phyloP scores from a whole-genome alignment of 2,797 vertebrate genomes.

The Eulemur albifrons region DNA sequence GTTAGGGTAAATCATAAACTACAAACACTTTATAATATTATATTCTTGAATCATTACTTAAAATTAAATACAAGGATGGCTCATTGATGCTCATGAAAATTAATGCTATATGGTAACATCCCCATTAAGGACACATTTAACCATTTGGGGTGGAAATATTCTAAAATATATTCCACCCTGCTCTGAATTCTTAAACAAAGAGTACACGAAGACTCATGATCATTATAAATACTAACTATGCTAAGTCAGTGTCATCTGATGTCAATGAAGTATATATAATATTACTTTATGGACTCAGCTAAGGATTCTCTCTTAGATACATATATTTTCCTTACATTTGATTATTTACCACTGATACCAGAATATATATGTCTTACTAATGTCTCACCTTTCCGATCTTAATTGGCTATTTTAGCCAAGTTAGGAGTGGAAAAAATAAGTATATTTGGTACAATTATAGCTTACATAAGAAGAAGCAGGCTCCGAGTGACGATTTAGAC shows the following conservation, averaged over 20 bases:
- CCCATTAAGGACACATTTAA: not conserved
- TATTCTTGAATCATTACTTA: constrained; percentile 16
- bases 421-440: not conserved
- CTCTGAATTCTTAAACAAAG: not conserved
- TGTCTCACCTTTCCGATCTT: not conserved
- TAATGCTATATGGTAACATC: not conserved
- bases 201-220: not conserved
- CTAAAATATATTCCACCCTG: not conserved
- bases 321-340: not conserved
- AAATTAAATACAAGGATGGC: not conserved
- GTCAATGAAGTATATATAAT: not conserved
- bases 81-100: not conserved
- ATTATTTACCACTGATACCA: not conserved
- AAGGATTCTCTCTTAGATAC: not conserved
- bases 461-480: not conserved
- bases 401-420: not conserved
- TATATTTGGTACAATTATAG: not conserved
- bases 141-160: not conserved
- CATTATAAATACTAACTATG: not conserved
- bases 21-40: not conserved
- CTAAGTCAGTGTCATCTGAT: not conserved
- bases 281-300: not conserved
- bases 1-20: not conserved
- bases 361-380: not conserved
- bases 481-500: not conserved